A percentile compares a stretch with the other conserved stretches of the same genome.
Conservation (phyloP, 2,797 vertebrate genomes). For the Spinus pinus region DNA sequence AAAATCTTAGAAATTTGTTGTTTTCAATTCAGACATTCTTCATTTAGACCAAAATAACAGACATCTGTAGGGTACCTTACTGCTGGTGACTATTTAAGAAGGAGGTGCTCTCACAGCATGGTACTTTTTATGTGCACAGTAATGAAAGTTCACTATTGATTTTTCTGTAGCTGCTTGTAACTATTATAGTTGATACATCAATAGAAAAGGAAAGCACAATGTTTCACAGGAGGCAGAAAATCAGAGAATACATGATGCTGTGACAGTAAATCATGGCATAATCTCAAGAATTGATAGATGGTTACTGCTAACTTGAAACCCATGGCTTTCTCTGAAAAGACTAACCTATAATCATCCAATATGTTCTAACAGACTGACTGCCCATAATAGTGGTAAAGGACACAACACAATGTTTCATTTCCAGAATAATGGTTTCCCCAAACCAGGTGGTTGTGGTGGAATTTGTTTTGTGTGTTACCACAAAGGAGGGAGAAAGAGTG, state of each 20-base stretch:
- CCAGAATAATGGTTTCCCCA: neutral
- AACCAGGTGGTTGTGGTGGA: neutral
- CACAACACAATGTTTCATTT: conserved; percentile 55
- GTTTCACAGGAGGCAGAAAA: conserved; percentile 92
- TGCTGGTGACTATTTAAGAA: conserved; percentile 34
- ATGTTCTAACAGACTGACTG: conserved; percentile 90
- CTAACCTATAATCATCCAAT: conserved; percentile 73
- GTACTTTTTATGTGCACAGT: conserved; percentile 81
- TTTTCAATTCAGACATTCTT: conserved; percentile 53
- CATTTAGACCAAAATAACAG: conserved; percentile 43
- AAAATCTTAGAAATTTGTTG: conserved; percentile 13
- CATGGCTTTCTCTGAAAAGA: conserved; percentile 81
- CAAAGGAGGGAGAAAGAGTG: neutral
- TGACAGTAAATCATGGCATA: conserved; percentile 91
- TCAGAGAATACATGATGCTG: conserved; percentile 80
- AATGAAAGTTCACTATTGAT: conserved; percentile 98
- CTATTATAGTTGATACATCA: conserved; percentile 99
- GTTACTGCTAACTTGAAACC: conserved; percentile 86
- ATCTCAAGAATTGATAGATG: conserved; percentile 89
- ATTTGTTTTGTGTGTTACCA: neutral
- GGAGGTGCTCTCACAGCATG: conserved; percentile 9
- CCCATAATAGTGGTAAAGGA: conserved; percentile 76
- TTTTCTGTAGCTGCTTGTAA: conserved; percentile 99
- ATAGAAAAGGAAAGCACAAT: conserved; percentile 97
- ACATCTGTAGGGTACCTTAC: conserved; percentile 14